A percentile compares a stretch with the other conserved stretches of the same genome.
Evolutionary conservation across 2,888 invertebrate genomes (phyloP).

Genomic region (Troides aeacus): DNA sequence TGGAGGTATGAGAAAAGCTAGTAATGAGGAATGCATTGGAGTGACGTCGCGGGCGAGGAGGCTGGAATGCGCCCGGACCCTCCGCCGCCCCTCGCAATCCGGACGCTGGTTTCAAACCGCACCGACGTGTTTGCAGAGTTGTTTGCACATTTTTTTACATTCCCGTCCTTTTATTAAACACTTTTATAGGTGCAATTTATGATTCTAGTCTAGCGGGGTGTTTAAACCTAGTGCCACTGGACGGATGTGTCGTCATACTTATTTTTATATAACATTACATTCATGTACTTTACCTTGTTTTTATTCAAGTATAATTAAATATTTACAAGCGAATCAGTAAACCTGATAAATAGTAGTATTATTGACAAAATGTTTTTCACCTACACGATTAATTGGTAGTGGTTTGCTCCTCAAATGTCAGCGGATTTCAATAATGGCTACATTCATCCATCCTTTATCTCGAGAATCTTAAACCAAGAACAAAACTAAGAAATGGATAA

Average conservation of each 20-base stretch:
- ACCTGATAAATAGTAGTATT: background rate
- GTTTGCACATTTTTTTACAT: conserved; percentile 79
- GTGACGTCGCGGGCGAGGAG: conserved; percentile 67
- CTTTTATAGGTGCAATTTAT: conserved; percentile 46
- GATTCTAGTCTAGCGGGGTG: conserved; percentile 35
- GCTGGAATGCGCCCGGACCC: conserved; percentile 72
- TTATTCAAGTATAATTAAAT: background rate
- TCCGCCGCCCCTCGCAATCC: conserved; percentile 74
- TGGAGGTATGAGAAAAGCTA: conserved; percentile 32
- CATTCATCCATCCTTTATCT: conserved; percentile 43
- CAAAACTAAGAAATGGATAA: conserved; percentile 70
- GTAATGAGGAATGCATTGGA: conserved; percentile 52
- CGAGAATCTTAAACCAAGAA: conserved; percentile 48
- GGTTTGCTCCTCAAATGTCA: background rate
- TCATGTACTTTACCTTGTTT: background rate
- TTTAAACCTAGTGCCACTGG: conserved; percentile 32
- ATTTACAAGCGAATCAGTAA: background rate
- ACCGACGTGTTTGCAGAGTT: conserved; percentile 78
- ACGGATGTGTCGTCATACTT: conserved; percentile 19
- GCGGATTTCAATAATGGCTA: conserved; percentile 3
- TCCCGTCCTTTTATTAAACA: conserved; percentile 71
- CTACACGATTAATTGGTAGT: background rate
- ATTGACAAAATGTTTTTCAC: background rate
- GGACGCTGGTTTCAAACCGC: conserved; percentile 79
- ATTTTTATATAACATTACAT: conserved; percentile 5